These are phyloP conservation scores for Rotaria magnacalcarata DNA, from an alignment of 2,888 invertebrate genomes.

Conservation along the genomic window DNA sequence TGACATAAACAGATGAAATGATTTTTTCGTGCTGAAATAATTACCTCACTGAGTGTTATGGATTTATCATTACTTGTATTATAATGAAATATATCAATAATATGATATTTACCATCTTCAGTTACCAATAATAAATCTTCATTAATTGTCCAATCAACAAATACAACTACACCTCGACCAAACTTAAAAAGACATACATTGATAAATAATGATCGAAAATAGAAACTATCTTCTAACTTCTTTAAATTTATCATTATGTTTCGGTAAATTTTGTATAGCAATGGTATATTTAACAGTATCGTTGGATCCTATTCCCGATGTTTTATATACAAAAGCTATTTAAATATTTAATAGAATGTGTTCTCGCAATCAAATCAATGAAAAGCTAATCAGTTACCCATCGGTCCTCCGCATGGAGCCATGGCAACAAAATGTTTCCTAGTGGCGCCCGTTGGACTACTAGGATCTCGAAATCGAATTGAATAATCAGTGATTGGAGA, in stretches of 20 bases:
- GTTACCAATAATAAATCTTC: constrained; percentile 29
- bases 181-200: neutral
- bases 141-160: constrained; percentile 21
- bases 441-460: neutral
- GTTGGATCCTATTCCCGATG: neutral
- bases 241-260: neutral
- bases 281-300: neutral
- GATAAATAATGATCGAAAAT: neutral
- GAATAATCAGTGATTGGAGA: neutral
- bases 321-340: constrained; percentile 10
- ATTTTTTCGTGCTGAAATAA: neutral
- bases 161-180: neutral
- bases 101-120: constrained; percentile 36
- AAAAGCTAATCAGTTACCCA: neutral
- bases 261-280: neutral
- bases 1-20: too few species aligned
- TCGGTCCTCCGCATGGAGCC: constrained; percentile 22
- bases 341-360: neutral
- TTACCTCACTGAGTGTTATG: neutral
- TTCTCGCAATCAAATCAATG: neutral
- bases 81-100: constrained; percentile 17
- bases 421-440: constrained; percentile 8
- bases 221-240: neutral
- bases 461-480: neutral
- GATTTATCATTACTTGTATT: neutral